Base-by-base conservation (phyloP, 23 tunicate genomes). In the Styela plicata region DNA sequence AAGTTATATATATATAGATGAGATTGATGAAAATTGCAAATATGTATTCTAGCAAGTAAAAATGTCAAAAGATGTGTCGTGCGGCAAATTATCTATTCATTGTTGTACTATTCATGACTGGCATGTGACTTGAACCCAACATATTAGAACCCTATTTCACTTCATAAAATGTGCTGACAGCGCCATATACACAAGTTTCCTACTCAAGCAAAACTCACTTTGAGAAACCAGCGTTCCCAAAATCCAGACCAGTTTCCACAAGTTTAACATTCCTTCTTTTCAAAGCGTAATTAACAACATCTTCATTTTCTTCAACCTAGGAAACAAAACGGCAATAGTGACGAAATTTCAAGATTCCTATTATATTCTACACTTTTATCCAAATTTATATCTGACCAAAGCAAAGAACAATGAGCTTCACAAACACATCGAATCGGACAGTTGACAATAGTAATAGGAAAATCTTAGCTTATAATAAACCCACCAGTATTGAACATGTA, bases 291-390 rank as follows among this genome's bases (percentile, higher is more conserved):
- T 95, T 80, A 31, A 95, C 99, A 1, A 95, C 99, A 7, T 84
- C 91, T 73, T 95, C 99, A 63, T 95, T 95, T 70, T 95, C 99
- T 68, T 90, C 92, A 63, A 95, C 90, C 97, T 91, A 24, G 21
- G 22, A 21, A 0, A 74, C 20, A 0, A 32, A 21, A 21, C 20
- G 71, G 62, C 24, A 57, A 78, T 0, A 18, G 34, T 0, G n/a
- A 22, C 17, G 18, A 24, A 23, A 17, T 57, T 61, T 0, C 69
- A 20, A 20, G 53, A 27, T 27, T n/a, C n/a, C n/a, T n/a, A n/a
- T n/a, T n/a, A n/a, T n/a, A n/a, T n/a, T n/a, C n/a, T n/a, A n/a
- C n/a, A n/a, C n/a, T n/a, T n/a, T n/a, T n/a, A n/a, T n/a, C n/a
- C n/a, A n/a, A n/a, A n/a, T n/a, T n/a, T n/a, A n/a, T n/a, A n/a